Evolutionary conservation across 1,140 invertebrate genomes (phyloP).

Genomic region (Dreissena rostriformis): DNA sequence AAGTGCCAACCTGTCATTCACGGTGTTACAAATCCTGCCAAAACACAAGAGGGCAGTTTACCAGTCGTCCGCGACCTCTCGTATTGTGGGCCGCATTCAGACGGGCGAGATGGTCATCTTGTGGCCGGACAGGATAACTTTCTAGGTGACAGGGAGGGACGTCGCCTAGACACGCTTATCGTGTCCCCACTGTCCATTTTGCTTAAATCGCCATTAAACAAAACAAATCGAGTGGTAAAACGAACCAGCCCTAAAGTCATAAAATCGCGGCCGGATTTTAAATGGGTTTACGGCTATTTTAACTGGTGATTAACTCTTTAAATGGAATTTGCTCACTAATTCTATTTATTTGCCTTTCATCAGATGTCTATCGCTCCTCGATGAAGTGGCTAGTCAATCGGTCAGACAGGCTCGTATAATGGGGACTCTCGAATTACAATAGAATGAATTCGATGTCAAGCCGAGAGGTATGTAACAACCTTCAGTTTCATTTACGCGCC

Average conservation of each 20-base stretch:
- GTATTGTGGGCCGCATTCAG: neutral
- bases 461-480: neutral
- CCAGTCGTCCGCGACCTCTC: neutral
- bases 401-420: neutral
- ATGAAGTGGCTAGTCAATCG: neutral
- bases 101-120: conserved; percentile 20
- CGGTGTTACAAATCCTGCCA: neutral
- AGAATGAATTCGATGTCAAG: neutral
- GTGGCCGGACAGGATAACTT: conserved; percentile 5
- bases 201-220: conserved; percentile 44
- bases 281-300: conserved; percentile 44
- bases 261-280: conserved; percentile 4
- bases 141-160: conserved; percentile 36
- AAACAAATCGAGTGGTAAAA: conserved; percentile 43
- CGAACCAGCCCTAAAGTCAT: conserved; percentile 19
- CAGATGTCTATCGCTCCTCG: conserved; percentile 8
- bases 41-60: neutral
- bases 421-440: neutral
- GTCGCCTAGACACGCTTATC: conserved; percentile 27
- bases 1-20: conserved; percentile 22
- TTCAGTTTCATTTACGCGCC: too few species aligned
- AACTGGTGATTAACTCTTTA: conserved; percentile 51
- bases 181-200: conserved; percentile 31
- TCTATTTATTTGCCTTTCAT: conserved; percentile 49
- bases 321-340: conserved; percentile 35